Base-by-base conservation (phyloP, 2,797 vertebrate species). In the Megalops cyprinoides region DNA sequence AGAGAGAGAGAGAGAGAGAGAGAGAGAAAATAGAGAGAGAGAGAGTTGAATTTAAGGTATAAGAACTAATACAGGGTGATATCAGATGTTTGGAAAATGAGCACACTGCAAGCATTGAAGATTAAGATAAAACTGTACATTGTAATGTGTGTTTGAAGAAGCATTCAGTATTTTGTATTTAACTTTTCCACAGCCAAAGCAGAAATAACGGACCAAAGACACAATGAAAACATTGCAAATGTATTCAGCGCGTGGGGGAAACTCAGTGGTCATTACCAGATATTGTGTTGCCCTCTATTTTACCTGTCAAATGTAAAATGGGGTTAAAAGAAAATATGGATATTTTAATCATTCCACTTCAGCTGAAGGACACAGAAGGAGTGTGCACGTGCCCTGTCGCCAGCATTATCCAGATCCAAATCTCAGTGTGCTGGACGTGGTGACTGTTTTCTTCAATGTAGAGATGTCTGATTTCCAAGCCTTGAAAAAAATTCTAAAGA, bases 341-440 rank as follows among this genome's bases (percentile, higher is more conserved):
- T 34, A 8, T 76, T 80, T 31, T 76, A 76, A 65, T 76, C 48
- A 65, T 39, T 81, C 56, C 53, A 23, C 73, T 42, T 51, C 31
- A 81, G 42, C 53, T 65, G 76, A 81, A 44, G 34, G 62, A 81
- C 14, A 62, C 31, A 51, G 56, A 31, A 23, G 25, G 62, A 60
- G 56, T 49, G 56, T 44, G 69, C 53, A 79, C 28, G 49, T 18
- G 53, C 60, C 51, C 62, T 69, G 58, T 62, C 9, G 28, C 9
- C 58, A 31, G 3, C n/a, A 62, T 67, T 14, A 44, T n/a, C 62
- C 65, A 25, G 73, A 49, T 44, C 48, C 51, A 25, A 60, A 80
- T 51, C 14, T 74, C 53, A 74, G 28, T 53, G 74, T 37, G 69
- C 71, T 48, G 18, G 67, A 73, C 48, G 44, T 39, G 56, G n/a